phyloP scores from a whole-genome alignment of 2,888 invertebrate genomes.

The Dendrolimus pini region DNA sequence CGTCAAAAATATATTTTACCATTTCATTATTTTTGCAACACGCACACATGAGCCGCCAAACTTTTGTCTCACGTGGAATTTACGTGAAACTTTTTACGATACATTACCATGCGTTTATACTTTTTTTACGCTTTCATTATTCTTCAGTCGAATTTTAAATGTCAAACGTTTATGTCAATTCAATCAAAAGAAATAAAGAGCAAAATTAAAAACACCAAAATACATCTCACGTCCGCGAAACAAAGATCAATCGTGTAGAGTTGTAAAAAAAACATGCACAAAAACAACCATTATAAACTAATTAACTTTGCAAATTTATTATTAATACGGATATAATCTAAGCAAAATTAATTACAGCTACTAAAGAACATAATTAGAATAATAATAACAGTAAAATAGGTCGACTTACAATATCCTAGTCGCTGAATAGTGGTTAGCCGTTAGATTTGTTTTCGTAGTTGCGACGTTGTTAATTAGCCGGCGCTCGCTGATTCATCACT shows the following conservation, averaged over 20 bases:
- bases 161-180: no score
- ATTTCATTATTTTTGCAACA: slow-evolving; percentile 36
- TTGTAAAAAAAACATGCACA: neutral
- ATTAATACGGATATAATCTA: slow-evolving; percentile 2
- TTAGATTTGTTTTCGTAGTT: slow-evolving; percentile 67
- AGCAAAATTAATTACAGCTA: neutral
- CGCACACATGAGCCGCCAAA: slow-evolving; percentile 5
- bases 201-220: no score
- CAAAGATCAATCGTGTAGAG: neutral
- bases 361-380: slow-evolving; percentile 4
- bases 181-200: no score
- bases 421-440: slow-evolving; percentile 37
- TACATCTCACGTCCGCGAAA: neutral
- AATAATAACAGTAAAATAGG: neutral
- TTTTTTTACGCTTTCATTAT: no score
- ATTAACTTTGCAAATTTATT: neutral
- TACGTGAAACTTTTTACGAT: no score
- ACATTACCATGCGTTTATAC: no score
- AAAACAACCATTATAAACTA: slow-evolving; percentile 4
- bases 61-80: neutral
- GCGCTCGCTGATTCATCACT: slow-evolving; percentile 75
- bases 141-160: no score
- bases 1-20: slow-evolving; percentile 55
- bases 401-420: slow-evolving; percentile 58
- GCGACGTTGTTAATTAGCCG: slow-evolving; percentile 68